These are phyloP conservation scores for Selenia dentaria DNA, from an alignment of 2,888 invertebrate genomes.

Conservation along the genomic window DNA sequence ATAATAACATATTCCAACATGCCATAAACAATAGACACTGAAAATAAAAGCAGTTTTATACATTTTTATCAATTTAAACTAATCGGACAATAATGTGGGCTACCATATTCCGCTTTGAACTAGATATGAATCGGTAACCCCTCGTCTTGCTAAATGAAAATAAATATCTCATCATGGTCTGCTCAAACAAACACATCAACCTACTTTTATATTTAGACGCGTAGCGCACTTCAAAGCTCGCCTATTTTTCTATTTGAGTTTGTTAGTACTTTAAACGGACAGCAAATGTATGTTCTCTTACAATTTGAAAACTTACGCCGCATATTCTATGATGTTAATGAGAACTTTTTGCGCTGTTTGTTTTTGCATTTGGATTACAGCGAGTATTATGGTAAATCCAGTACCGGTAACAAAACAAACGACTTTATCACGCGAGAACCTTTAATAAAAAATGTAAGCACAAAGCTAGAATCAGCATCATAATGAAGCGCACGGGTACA, in stretches of 20 bases:
- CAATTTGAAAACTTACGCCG: constrained; percentile 10
- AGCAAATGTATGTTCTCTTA: constrained; percentile 20
- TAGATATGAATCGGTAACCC: constrained; percentile 51
- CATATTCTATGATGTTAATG: constrained; percentile 4
- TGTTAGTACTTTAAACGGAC: constrained; percentile 26
- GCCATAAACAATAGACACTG: constrained; percentile 13
- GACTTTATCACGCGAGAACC: constrained; percentile 1
- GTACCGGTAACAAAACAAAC: not conserved
- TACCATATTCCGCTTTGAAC: constrained; percentile 41
- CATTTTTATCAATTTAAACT: constrained; percentile 35
- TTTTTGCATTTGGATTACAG: not conserved
- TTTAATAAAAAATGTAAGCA: constrained; percentile 1
- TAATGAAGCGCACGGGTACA: constrained; percentile 17
- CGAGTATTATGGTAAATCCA: not conserved
- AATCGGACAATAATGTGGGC: constrained; percentile 32
- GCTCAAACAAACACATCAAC: constrained; percentile 63
- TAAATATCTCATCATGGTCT: constrained; percentile 68
- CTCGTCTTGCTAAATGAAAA: constrained; percentile 62
- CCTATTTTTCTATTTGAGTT: constrained; percentile 43
- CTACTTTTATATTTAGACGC: constrained; percentile 63
- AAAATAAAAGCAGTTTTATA: constrained; percentile 24
- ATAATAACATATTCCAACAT: constrained; percentile 19
- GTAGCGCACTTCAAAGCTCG: constrained; percentile 47
- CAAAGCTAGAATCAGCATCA: constrained; percentile 12
- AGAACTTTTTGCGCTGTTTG: not conserved